Evolutionary conservation across 2,113 vertebrate genomes (phyloP).

Genomic region (Rhynchomys soricoides): DNA sequence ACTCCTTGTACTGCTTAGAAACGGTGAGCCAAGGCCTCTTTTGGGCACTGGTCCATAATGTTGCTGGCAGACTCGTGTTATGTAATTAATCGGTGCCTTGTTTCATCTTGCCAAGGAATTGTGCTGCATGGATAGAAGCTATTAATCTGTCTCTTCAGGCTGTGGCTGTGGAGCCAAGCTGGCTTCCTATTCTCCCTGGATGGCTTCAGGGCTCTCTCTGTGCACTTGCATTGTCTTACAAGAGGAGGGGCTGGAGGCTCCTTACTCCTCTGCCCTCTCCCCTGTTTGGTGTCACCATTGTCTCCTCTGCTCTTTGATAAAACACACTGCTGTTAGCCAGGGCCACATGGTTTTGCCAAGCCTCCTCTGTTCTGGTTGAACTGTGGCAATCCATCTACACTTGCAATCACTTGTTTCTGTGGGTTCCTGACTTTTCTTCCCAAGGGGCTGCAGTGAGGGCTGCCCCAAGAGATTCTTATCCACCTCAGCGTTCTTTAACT

Average conservation of each 20-base stretch:
- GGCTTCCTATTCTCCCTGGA: not conserved
- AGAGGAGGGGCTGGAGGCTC: no score
- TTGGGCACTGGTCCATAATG: not conserved
- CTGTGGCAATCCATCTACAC: not conserved
- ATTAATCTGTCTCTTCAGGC: not conserved
- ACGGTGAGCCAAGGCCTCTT: not conserved
- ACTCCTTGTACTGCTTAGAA: not conserved
- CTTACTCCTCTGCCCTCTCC: rapidly evolving
- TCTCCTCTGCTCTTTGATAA: not conserved
- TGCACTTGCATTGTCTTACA: not conserved
- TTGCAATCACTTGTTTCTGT: not conserved
- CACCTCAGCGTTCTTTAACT: not conserved
- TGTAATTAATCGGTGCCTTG: not conserved
- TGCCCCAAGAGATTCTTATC: not conserved
- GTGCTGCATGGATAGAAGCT: not conserved
- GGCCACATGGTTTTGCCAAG: not conserved
- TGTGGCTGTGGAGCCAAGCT: not conserved
- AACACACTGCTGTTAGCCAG: no score
- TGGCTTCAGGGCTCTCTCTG: no score
- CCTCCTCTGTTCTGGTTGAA: not conserved
- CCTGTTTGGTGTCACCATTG: not conserved
- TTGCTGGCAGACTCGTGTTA: not conserved
- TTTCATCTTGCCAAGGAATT: not conserved
- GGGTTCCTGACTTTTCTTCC: not conserved
- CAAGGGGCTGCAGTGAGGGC: not conserved